A percentile compares a stretch with the other conserved stretches of the same genome.
Evolutionary conservation across 2,888 invertebrate genomes (phyloP).

Genomic region (Catotricha subobsoleta): DNA sequence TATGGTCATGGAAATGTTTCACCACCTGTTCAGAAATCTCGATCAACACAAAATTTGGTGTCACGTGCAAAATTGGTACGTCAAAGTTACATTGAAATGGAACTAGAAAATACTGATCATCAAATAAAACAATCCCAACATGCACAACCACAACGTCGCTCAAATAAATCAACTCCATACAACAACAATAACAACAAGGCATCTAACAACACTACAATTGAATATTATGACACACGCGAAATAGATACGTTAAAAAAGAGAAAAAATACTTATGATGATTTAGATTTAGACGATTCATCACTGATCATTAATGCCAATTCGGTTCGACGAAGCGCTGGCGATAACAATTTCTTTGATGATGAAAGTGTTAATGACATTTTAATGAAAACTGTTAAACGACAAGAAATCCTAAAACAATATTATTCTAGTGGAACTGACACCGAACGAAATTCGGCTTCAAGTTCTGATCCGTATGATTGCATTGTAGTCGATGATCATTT

Average conservation of each 20-base stretch:
- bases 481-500: constrained; percentile 67
- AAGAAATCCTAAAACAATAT: constrained; percentile 54
- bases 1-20: too few relatives aligned
- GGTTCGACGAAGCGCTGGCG: constrained; percentile 14
- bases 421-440: constrained; percentile 43
- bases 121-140: constrained; percentile 28
- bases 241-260: constrained; percentile 15
- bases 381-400: constrained; percentile 53
- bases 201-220: constrained; percentile 21
- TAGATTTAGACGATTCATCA: constrained; percentile 22
- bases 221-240: constrained; percentile 10
- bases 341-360: constrained; percentile 48
- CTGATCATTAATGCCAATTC: constrained; percentile 16
- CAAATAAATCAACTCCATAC: not conserved
- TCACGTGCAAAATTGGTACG: constrained; percentile 7
- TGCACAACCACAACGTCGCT: not conserved
- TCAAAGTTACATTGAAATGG: constrained; percentile 7
- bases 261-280: constrained; percentile 24
- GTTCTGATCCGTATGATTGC: constrained; percentile 60
- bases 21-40: constrained; percentile 4
- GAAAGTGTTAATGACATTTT: constrained; percentile 42
- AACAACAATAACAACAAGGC: constrained; percentile 21
- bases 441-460: constrained; percentile 41
- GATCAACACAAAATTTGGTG: constrained; percentile 5
- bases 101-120: constrained; percentile 19